Evolutionary conservation across 2,113 vertebrate genomes (phyloP).

Genomic region (Bos javanicus): DNA sequence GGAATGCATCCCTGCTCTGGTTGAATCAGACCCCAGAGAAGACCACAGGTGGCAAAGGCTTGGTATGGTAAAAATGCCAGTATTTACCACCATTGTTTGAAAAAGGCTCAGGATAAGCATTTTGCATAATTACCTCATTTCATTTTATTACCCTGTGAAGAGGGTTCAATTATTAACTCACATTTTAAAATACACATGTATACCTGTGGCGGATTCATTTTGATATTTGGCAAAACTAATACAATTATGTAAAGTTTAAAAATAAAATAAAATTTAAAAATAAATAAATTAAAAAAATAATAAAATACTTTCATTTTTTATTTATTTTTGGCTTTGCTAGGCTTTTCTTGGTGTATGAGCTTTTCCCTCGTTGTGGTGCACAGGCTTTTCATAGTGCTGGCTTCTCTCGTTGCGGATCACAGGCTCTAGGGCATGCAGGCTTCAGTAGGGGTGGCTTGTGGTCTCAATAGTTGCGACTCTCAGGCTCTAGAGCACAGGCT

Average conservation of each 20-base stretch:
- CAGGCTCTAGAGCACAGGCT: not conserved
- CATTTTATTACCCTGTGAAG: not conserved
- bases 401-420: rapidly evolving
- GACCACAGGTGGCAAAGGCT: not conserved
- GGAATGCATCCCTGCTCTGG: not conserved
- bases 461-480: not conserved
- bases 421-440: not conserved
- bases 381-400: not conserved
- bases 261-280: no score
- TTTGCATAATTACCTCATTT: not conserved
- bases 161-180: not conserved
- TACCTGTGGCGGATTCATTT: no score
- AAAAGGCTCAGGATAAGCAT: not conserved
- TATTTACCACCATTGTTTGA: not conserved
- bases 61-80: not conserved
- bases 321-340: not conserved
- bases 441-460: not conserved
- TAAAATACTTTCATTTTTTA: not conserved
- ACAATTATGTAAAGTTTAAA: no score
- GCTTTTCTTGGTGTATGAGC: not conserved
- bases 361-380: not conserved
- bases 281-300: no score
- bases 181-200: not conserved
- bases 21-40: not conserved
- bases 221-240: no score